Evolutionary conservation across 2,113 vertebrate genomes (phyloP).

Genomic region (Leptosomus discolor): DNA sequence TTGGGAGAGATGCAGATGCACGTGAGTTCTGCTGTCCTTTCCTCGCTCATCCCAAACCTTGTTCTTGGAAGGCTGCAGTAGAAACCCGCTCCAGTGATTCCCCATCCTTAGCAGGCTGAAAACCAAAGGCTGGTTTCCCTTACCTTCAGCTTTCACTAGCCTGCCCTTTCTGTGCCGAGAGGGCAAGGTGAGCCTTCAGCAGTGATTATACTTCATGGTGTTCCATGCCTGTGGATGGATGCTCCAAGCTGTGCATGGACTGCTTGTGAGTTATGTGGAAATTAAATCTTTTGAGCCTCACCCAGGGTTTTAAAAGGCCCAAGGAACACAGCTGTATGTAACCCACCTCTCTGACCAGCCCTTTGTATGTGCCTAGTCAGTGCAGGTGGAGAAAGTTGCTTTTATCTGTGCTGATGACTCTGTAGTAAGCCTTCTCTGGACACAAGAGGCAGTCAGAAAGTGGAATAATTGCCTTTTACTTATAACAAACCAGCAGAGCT

Average conservation of each 20-base stretch:
- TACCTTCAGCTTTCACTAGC: neutral
- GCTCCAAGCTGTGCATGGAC: neutral
- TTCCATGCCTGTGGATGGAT: fast-evolving
- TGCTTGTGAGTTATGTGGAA: neutral
- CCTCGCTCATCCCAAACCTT: neutral
- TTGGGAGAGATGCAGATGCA: neutral
- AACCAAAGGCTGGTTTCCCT: neutral
- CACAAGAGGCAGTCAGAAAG: neutral
- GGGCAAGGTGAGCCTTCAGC: neutral
- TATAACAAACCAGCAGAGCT: conserved; percentile 24
- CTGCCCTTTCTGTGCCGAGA: neutral
- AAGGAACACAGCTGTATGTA: fast-evolving
- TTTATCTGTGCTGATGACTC: neutral
- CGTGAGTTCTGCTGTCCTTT: fast-evolving
- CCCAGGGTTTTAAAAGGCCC: neutral
- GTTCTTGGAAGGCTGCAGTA: neutral
- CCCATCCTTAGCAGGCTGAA: neutral
- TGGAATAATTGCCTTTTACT: conserved; percentile 31
- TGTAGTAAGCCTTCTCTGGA: neutral
- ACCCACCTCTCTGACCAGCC: neutral
- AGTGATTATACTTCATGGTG: fast-evolving
- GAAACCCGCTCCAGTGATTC: neutral
- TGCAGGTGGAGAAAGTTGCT: neutral
- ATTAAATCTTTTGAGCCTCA: neutral
- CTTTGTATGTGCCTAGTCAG: neutral